Evolutionary conservation across 2,113 vertebrate genomes (phyloP).

Genomic region (Heptranchias perlo): DNA sequence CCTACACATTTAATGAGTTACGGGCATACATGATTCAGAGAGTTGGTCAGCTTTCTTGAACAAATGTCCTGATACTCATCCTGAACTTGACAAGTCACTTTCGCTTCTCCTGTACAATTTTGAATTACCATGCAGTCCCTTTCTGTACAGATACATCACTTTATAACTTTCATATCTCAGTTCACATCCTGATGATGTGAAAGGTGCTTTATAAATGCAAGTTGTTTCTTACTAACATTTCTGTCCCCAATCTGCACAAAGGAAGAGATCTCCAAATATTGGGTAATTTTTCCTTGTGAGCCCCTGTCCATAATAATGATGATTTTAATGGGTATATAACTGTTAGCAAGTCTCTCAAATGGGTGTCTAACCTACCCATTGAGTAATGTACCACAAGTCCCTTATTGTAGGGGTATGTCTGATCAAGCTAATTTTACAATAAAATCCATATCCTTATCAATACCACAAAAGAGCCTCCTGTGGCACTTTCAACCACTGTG

Average conservation of each 20-base stretch:
- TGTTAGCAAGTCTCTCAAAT: too few relatives aligned
- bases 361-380: too few relatives aligned
- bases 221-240: not conserved
- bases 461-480: too few relatives aligned
- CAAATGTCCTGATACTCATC: not conserved
- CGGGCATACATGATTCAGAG: not conserved
- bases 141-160: not conserved
- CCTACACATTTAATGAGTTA: constrained; percentile 53
- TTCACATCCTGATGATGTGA: not conserved
- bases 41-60: not conserved
- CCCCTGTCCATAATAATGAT: too few relatives aligned
- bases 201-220: not conserved
- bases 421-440: too few relatives aligned
- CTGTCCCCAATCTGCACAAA: not conserved
- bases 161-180: not conserved
- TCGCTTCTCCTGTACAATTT: not conserved
- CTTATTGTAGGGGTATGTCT: too few relatives aligned
- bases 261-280: too few relatives aligned
- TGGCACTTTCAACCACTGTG: too few relatives aligned
- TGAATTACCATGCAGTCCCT: not conserved
- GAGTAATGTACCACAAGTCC: too few relatives aligned
- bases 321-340: too few relatives aligned
- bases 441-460: too few relatives aligned
- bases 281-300: too few relatives aligned
- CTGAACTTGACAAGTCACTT: not conserved